Percentiles rank a stretch among this genome's conserved stretches.
phyloP scores from a whole-genome alignment of 1,140 invertebrate genomes.

The Drosophila bifasciata region DNA sequence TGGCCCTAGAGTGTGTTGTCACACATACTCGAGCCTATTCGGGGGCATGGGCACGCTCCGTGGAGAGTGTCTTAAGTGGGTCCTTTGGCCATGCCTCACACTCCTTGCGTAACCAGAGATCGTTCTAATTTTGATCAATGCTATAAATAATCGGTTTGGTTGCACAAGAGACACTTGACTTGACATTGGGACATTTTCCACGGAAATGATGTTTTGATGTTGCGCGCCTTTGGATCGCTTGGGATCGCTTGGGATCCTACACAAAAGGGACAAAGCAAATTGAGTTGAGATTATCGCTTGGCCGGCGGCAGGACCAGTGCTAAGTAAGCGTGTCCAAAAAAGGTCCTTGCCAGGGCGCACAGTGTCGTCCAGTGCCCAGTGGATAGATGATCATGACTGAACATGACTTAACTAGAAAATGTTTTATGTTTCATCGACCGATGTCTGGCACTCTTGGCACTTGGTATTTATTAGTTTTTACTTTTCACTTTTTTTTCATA shows the following conservation, averaged over 20 bases:
- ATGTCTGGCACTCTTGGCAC: constrained; percentile 12
- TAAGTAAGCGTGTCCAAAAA: constrained; percentile 67
- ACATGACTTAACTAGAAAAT: constrained; percentile 81
- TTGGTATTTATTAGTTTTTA: constrained; percentile 63
- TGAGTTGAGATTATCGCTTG: constrained; percentile 76
- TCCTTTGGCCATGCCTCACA: not conserved
- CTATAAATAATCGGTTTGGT: constrained; percentile 70
- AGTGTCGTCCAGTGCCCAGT: too few relatives aligned
- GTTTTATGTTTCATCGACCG: constrained; percentile 55
- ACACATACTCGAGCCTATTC: constrained; percentile 46
- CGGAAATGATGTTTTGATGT: constrained; percentile 64
- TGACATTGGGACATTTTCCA: constrained; percentile 58
- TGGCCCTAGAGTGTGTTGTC: constrained; percentile 53
- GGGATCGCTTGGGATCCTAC: not conserved
- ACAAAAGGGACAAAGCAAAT: constrained; percentile 47
- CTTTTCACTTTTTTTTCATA: constrained; percentile 37
- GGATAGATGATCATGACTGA: constrained; percentile 33
- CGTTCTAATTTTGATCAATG: constrained; percentile 73
- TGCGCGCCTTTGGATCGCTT: constrained; percentile 47
- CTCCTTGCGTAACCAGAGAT: constrained; percentile 48
- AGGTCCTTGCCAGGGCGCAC: constrained; percentile 3
- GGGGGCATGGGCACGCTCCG: constrained; percentile 39
- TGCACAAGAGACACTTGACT: constrained; percentile 58
- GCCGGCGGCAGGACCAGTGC: constrained; percentile 33
- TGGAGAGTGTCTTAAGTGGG: constrained; percentile 20